Evolutionary conservation across 2,797 vertebrate genomes (phyloP).

Genomic region (Gadopsis bispinosus): DNA sequence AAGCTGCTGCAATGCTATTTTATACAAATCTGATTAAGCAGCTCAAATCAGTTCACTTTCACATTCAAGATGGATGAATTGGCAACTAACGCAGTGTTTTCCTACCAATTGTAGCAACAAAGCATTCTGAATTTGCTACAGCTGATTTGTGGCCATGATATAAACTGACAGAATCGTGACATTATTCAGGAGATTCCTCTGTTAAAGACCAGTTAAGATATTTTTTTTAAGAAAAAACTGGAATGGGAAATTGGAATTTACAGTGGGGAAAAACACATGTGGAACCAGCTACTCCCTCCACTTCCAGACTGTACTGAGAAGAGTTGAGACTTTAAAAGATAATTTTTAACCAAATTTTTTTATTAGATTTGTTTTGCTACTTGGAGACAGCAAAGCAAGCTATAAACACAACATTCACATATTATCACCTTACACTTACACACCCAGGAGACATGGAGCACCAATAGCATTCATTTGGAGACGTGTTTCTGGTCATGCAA

Average conservation of each 20-base stretch:
- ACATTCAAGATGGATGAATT: too few species aligned
- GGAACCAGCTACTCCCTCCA: background rate
- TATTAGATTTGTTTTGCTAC: background rate
- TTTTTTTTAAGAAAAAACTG: background rate
- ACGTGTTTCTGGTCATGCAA: too few species aligned
- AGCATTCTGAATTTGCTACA: too few species aligned
- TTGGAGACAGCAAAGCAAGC: background rate
- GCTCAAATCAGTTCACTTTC: too few species aligned
- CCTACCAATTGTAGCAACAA: too few species aligned
- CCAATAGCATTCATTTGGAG: too few species aligned
- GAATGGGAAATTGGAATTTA: background rate
- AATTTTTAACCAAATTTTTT: background rate
- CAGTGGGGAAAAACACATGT: background rate
- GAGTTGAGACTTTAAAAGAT: too few species aligned
- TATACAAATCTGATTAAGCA: too few species aligned
- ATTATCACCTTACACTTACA: background rate
- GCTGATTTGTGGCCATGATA: too few species aligned
- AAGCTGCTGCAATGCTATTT: background rate
- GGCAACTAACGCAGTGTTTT: too few species aligned
- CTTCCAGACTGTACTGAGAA: background rate
- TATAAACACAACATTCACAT: background rate
- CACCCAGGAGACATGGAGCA: too few species aligned
- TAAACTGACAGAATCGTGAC: background rate
- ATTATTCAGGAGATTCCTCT: background rate
- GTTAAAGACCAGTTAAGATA: background rate